These are phyloP conservation scores for Brachypodius melanocephalos DNA, from an alignment of 2,113 vertebrate genomes.

Conservation along the genomic window DNA sequence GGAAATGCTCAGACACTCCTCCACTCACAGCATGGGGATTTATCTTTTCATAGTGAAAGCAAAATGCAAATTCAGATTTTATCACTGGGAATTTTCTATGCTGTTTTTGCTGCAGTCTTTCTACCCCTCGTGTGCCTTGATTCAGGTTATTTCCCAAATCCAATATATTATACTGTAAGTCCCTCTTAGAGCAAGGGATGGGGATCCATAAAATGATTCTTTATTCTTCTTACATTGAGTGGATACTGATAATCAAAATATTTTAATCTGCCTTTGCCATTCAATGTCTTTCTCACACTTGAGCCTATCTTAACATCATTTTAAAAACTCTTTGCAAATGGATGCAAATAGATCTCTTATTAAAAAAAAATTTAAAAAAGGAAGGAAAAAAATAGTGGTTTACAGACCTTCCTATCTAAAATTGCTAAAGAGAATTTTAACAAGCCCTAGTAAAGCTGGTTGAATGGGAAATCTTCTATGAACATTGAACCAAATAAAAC, in stretches of 20 bases:
- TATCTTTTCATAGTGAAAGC: background rate
- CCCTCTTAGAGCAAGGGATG: background rate
- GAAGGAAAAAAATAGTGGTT: background rate
- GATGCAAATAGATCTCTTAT: background rate
- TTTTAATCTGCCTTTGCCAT: background rate
- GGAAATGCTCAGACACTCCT: background rate
- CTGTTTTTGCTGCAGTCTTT: background rate
- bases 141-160: background rate
- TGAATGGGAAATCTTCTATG: slow-evolving; percentile 57
- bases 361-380: background rate
- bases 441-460: slow-evolving; percentile 31
- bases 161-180: background rate
- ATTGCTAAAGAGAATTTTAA: slow-evolving; percentile 29
- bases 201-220: background rate
- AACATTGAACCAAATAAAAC: slow-evolving; percentile 42
- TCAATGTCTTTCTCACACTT: background rate
- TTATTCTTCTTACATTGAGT: background rate
- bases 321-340: background rate
- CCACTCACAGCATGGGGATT: background rate
- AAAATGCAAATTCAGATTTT: background rate
- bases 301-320: background rate
- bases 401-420: slow-evolving; percentile 14
- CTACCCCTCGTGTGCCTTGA: background rate
- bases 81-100: background rate
- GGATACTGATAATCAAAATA: background rate